Evolutionary conservation across 2,888 invertebrate species (phyloP), one percentile per base, ranked within the genome.

Genomic region (Mactromeris polynyma): DNA sequence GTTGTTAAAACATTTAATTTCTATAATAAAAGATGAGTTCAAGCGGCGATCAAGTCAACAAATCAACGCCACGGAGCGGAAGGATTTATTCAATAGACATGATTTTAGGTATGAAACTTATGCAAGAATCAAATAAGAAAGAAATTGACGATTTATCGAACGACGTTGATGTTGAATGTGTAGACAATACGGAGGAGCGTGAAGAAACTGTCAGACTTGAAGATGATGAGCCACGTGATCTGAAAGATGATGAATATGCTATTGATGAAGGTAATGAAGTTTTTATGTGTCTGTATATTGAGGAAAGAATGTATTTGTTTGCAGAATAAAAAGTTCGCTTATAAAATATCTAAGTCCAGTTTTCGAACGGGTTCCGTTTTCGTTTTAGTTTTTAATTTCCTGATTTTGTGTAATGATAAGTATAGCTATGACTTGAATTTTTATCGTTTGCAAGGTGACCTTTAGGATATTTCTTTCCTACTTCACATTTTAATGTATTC

Each of bases 1-100:
- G n/a, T 2, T 1, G 26, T 26, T 64, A n/a, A n/a, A 26, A 64
- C 2, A 26, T 64, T 26, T 64, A 26, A 4, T 58, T 58, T 58
- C 58, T n/a, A 58, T 9, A 58, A 64, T 64, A 3, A 64, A 73
- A 73, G 36, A 73, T 73, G 73, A 73, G 36, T 73, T 64, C 58
- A n/a, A 64, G 58, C 58, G 58, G 58, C 9, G 58, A 26, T 64
- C 58, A 21, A 0, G 46, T 26, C 26, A 46, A 83, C 38, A 83
- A 73, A 73, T 54, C 33, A 21, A 33, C 36, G 0, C 11, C n/a
- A 17, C 38, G 79, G 14, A 14, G 36, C 0, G 73, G 73, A 36
- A 2, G 73, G 73, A 73, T 73, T 33, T 87, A 91, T 73, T 91
- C 91, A 0, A 91, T 91, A n/a, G 91, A 91, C 73, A 89, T 91